Percentiles rank a stretch among this genome's conserved stretches.
Evolutionary conservation across 2,113 vertebrate genomes (phyloP).

Genomic region (Nibea albiflora): DNA sequence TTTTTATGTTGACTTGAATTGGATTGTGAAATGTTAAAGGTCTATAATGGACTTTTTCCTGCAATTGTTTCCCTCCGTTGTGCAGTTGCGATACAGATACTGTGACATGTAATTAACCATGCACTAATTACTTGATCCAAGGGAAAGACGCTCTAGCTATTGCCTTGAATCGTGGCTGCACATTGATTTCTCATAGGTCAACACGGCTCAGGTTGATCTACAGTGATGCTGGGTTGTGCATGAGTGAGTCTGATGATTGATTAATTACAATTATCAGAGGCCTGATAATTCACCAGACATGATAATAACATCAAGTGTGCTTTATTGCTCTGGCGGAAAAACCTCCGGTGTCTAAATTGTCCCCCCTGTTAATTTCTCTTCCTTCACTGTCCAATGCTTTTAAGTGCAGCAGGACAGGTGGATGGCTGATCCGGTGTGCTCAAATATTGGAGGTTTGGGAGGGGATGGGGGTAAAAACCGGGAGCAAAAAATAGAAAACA

Average conservation of each 20-base stretch:
- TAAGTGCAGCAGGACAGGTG: slow-evolving; percentile 78
- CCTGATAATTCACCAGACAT: slow-evolving; percentile 79
- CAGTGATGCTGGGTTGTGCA: slow-evolving; percentile 65
- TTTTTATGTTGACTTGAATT: slow-evolving; percentile 43
- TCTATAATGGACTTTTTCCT: slow-evolving; percentile 58
- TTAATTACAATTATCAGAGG: slow-evolving; percentile 85
- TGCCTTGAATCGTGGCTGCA: slow-evolving; percentile 34
- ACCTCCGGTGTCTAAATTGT: slow-evolving; percentile 75
- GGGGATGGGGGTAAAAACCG: slow-evolving; percentile 46
- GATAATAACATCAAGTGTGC: slow-evolving; percentile 81
- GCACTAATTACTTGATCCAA: slow-evolving; percentile 46
- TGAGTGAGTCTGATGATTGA: slow-evolving; percentile 79
- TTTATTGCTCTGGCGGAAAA: slow-evolving; percentile 81
- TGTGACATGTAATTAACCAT: slow-evolving; percentile 47
- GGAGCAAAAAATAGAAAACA: slow-evolving; percentile 72
- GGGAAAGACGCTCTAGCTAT: slow-evolving; percentile 27
- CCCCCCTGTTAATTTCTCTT: slow-evolving; percentile 73
- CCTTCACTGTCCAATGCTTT: slow-evolving; percentile 79
- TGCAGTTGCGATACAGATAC: slow-evolving; percentile 35
- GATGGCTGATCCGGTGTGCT: slow-evolving; percentile 64
- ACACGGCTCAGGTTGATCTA: slow-evolving; percentile 67
- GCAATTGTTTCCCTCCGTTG: slow-evolving; percentile 29
- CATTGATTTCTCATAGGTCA: slow-evolving; percentile 73
- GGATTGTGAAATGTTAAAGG: slow-evolving; percentile 30
- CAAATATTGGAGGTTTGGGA: slow-evolving; percentile 65